These are phyloP conservation scores for Drosophila buzzatii DNA, from an alignment of 2,888 invertebrate genomes.

Conservation along the genomic window DNA sequence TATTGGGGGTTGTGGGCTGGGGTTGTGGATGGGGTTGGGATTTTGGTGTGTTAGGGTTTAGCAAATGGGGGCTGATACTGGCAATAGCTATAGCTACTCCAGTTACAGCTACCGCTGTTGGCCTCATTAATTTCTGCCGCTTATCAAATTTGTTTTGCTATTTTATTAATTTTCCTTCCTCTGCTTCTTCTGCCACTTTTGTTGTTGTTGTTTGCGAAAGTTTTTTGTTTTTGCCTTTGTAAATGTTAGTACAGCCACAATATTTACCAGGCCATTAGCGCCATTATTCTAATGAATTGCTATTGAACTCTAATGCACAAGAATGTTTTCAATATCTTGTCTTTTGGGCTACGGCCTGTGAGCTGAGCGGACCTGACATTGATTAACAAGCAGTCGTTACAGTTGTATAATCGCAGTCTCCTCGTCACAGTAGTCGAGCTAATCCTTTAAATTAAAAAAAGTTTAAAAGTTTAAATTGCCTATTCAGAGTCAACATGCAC, in stretches of 20 bases:
- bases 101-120: conserved; percentile 28
- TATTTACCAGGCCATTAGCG: conserved; percentile 81
- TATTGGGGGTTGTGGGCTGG: no score
- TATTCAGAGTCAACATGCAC: not conserved
- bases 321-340: conserved; percentile 12
- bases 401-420: not conserved
- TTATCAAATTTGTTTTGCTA: conserved; percentile 75
- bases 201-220: conserved; percentile 30
- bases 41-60: not conserved
- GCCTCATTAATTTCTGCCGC: conserved; percentile 73
- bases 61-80: conserved; percentile 25
- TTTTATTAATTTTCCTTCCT: conserved; percentile 54
- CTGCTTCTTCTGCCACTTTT: not conserved
- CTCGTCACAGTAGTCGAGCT: not conserved
- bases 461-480: conserved; percentile 2
- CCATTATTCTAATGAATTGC: conserved; percentile 81
- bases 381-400: conserved; percentile 49
- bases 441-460: no score
- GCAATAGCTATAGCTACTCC: conserved; percentile 31
- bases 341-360: not conserved
- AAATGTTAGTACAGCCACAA: conserved; percentile 43
- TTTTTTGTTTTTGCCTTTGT: conserved; percentile 35
- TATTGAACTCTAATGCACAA: conserved; percentile 63
- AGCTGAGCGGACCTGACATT: conserved; percentile 32
- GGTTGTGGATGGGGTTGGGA: not conserved